Base-by-base conservation (phyloP, 2,113 vertebrate species). In the Caretta caretta region DNA sequence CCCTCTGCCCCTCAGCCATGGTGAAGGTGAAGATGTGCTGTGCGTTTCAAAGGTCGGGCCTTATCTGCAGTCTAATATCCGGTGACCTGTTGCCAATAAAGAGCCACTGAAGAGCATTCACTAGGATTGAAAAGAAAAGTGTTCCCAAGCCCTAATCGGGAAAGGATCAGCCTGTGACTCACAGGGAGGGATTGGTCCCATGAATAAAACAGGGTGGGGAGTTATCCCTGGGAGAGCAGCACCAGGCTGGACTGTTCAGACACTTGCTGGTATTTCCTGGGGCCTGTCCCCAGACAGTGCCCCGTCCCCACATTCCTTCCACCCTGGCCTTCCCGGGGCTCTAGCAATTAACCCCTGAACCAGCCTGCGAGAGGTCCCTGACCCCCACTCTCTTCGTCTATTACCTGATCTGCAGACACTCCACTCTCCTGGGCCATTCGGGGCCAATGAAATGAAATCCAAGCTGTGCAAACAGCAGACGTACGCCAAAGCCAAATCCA, bases 321-420 rank as follows among this genome's bases (percentile, higher is more conserved):
- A 69, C 35, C 35, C 65, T 17, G 17, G 65, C 35, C 65, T 69
- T 69, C 35, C 35, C 7, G 8, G 65, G 35, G 65, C 31, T 69
- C 65, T 19, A n/a, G 65, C 7, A 20, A n/a, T 5, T 35, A 69
- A 69, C 17, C 65, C 65, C 65, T 4, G 8, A 72, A 72, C 35
- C n/a, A 22, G 65, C 19, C n/a, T 1, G 35, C 4, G 5, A 22
- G 3, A 19, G 65, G 38, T 72, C n/a, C 65, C n/a, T 1, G 9
- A 0, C n/a, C n/a, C 65, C 65, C 7, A 19, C 62, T 19, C 14
- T 14, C 62, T 69, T 17, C 8, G 14, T 9, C 17, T 72, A 72
- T 38, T 20, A 72, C 65, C 35, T 20, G 65, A 2, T 20, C 35
- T 72, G 65, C 65, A 20, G 65, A 38, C 19, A 16, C n/a, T 38